phyloP scores from a whole-genome alignment of 2,888 invertebrate species.

The Drosophila paranaensis region DNA sequence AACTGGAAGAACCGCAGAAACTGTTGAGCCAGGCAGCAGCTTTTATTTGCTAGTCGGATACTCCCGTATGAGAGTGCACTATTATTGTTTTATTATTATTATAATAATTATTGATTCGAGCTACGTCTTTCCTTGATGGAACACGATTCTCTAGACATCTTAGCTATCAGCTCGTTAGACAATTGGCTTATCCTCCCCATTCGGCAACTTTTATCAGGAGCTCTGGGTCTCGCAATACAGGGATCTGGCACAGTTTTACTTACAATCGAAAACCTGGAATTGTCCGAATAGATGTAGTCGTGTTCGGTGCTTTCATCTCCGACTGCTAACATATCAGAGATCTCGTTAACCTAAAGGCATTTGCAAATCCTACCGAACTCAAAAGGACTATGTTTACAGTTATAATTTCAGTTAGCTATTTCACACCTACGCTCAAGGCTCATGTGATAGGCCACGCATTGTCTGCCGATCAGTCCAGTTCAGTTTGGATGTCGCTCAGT shows the following conservation, averaged over 20 bases:
- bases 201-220: rapidly evolving
- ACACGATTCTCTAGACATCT: not conserved
- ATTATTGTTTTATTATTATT: not conserved
- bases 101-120: not conserved
- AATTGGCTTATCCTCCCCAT: not conserved
- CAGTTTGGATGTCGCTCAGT: constrained; percentile 21
- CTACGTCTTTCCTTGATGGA: not conserved
- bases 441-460: not conserved
- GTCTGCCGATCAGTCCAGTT: not conserved
- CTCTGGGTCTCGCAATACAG: not conserved
- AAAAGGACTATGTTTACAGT: no score
- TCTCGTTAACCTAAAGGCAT: no score
- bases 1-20: no score
- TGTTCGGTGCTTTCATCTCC: no score
- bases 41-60: no score
- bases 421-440: not conserved
- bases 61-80: no score
- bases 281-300: no score
- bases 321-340: no score
- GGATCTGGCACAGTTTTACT: not conserved
- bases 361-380: no score
- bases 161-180: no score
- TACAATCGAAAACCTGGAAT: not conserved
- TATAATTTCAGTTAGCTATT: not conserved
- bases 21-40: no score